These are phyloP conservation scores for Palaemon carinicauda DNA, from an alignment of 1,140 invertebrate genomes.

Conservation along the genomic window DNA sequence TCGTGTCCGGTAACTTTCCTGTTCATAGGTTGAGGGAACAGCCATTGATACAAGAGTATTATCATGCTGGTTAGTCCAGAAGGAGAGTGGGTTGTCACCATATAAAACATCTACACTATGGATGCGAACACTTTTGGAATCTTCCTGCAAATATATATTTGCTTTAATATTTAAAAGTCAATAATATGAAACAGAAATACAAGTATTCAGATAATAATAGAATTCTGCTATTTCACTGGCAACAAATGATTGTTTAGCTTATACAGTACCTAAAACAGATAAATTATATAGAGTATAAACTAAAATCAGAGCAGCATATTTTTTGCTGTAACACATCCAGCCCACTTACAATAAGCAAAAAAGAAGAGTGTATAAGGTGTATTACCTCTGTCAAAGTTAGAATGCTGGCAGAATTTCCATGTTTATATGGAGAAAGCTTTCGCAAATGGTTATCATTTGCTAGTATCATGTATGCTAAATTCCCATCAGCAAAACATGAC, in stretches of 20 bases:
- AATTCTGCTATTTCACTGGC: no score
- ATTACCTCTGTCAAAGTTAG: slow-evolving; percentile 43
- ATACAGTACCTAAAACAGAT: no score
- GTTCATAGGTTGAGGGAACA: slow-evolving; percentile 30
- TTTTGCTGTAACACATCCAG: no score
- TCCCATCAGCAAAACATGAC: slow-evolving; percentile 65
- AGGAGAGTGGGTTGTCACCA: slow-evolving; percentile 15
- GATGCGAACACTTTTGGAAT: not conserved
- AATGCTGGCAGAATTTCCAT: slow-evolving; percentile 64
- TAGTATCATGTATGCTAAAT: slow-evolving; percentile 71
- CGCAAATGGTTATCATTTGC: slow-evolving; percentile 73
- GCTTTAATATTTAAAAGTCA: not conserved
- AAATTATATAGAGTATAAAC: no score
- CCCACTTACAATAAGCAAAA: no score
- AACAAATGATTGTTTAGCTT: no score
- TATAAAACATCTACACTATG: slow-evolving; percentile 50
- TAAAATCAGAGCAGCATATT: no score
- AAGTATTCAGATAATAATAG: no score
- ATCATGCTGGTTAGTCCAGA: slow-evolving; percentile 44
- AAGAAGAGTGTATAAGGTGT: no score
- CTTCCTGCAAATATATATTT: not conserved
- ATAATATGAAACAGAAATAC: no score
- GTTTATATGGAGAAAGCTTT: slow-evolving; percentile 72
- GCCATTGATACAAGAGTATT: slow-evolving; percentile 40
- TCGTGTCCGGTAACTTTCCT: not conserved